These are phyloP conservation scores for Oryctes rhinoceros DNA, from an alignment of 1,140 invertebrate genomes.

Conservation along the genomic window DNA sequence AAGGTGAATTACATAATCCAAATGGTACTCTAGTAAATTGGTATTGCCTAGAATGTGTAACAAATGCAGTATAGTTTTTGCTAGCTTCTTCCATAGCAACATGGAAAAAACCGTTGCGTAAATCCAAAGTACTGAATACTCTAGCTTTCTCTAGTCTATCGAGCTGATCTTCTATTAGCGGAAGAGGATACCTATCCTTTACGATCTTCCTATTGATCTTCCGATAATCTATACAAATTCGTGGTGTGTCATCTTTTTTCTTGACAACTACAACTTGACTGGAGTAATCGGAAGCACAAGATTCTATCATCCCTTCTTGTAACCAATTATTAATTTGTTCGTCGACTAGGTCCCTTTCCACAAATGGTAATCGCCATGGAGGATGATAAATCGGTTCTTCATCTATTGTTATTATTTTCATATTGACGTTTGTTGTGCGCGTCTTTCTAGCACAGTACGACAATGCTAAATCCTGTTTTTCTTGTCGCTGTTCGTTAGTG, in stretches of 20 bases:
- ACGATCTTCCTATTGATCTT: conserved; percentile 46
- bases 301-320: background rate
- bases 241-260: conserved; percentile 19
- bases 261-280: conserved; percentile 24
- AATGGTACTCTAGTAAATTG: conserved; percentile 55
- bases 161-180: conserved; percentile 47
- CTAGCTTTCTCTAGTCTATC: conserved; percentile 44
- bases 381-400: conserved; percentile 8
- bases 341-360: background rate
- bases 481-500: background rate
- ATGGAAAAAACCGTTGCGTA: no score
- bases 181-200: conserved; percentile 51
- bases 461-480: background rate
- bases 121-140: conserved; percentile 52
- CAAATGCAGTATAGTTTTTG: conserved; percentile 55
- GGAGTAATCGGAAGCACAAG: conserved; percentile 17
- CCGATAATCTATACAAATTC: no score
- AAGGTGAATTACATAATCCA: conserved; percentile 50
- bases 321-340: conserved; percentile 5
- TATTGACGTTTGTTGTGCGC: background rate
- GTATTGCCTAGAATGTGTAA: conserved; percentile 49
- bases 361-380: conserved; percentile 7
- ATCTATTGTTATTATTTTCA: conserved; percentile 20
- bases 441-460: background rate
- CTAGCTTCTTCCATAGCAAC: conserved; percentile 51